Percentiles rank a stretch among this genome's conserved stretches.
Evolutionary conservation across 2,888 invertebrate species (phyloP).

Genomic region (Brenthis hecate): DNA sequence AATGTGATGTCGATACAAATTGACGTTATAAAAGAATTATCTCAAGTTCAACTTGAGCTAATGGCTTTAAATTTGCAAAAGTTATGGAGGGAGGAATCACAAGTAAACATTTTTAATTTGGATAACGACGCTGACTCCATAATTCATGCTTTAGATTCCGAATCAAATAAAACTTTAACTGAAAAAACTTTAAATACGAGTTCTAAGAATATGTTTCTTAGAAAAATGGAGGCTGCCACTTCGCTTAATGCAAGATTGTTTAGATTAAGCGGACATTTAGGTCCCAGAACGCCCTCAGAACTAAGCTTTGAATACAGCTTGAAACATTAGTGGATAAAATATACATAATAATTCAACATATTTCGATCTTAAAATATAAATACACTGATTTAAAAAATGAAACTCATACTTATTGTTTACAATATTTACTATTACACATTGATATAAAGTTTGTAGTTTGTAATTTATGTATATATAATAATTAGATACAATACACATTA

Average conservation of each 20-base stretch:
- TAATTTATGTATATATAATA: conserved; percentile 18
- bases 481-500: conserved; percentile 5
- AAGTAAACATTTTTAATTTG: conserved; percentile 65
- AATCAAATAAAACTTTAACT: conserved; percentile 70
- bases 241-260: conserved; percentile 68
- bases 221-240: conserved; percentile 75
- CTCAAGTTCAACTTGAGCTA: conserved; percentile 84
- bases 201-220: conserved; percentile 67
- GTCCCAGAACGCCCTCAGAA: conserved; percentile 58
- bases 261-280: conserved; percentile 65
- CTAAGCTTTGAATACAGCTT: conserved; percentile 51
- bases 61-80: conserved; percentile 84
- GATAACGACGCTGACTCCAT: conserved; percentile 70
- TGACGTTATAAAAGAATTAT: conserved; percentile 82
- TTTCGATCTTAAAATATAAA: too few relatives aligned
- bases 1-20: conserved; percentile 79
- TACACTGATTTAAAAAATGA: background rate
- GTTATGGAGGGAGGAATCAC: conserved; percentile 77
- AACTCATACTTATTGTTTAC: conserved; percentile 6
- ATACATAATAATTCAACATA: background rate
- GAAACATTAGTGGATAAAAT: background rate
- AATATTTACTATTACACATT: conserved; percentile 19
- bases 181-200: conserved; percentile 65
- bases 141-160: conserved; percentile 66
- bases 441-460: conserved; percentile 1